Conservation (phyloP, 2,888 invertebrate genomes). For the Poecilus cupreus region DNA sequence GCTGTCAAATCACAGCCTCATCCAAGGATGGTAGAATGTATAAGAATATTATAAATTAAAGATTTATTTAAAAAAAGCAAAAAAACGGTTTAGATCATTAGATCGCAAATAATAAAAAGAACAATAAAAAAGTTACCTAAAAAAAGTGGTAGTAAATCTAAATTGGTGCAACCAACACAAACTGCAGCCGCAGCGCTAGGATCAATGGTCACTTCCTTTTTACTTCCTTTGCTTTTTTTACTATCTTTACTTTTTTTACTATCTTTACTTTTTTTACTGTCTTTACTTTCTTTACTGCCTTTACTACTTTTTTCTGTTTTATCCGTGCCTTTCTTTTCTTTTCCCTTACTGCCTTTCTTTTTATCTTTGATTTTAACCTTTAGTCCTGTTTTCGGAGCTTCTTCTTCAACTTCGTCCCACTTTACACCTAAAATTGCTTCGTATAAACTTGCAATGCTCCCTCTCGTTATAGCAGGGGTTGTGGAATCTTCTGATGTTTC, state of each 20-base stretch:
- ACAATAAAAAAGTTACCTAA: constrained; percentile 61
- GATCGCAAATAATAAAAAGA: not conserved
- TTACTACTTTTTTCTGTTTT: not conserved
- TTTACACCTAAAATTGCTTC: constrained; percentile 66
- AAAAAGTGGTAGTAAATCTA: constrained; percentile 65
- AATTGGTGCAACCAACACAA: constrained; percentile 60
- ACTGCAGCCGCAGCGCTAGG: constrained; percentile 15
- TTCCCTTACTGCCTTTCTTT: constrained; percentile 10
- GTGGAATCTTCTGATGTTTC: constrained; percentile 56
- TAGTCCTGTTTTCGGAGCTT: constrained; percentile 56
- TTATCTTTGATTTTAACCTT: constrained; percentile 53
- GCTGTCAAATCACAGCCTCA: too few species aligned
- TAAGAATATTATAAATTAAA: too few species aligned
- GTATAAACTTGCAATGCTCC: constrained; percentile 66
- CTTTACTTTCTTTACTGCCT: not conserved
- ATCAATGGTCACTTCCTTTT: constrained; percentile 2
- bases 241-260: constrained; percentile 28
- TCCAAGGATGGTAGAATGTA: too few species aligned
- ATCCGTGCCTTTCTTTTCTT: not conserved
- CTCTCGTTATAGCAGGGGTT: constrained; percentile 60
- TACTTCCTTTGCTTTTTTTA: constrained; percentile 51
- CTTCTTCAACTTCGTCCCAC: constrained; percentile 58
- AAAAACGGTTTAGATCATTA: too few species aligned
- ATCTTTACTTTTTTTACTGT: constrained; percentile 32
- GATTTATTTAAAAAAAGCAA: too few species aligned